Conservation (phyloP, 2,888 invertebrate species). For the Mimachlamys varia region DNA sequence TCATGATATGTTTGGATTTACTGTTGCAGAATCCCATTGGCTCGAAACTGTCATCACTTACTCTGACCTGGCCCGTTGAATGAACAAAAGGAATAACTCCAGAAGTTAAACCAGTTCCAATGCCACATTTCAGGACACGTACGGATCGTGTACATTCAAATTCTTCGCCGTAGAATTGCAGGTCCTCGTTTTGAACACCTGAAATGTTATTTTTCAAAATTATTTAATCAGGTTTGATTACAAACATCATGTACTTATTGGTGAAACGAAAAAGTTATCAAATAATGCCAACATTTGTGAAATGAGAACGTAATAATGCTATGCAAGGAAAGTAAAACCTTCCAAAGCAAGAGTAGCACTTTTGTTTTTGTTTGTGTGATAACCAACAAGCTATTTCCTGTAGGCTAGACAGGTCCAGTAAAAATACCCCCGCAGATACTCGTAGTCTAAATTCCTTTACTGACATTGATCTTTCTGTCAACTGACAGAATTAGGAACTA, state of each 20-base stretch:
- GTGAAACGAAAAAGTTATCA: not conserved
- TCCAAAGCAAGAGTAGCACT: too few species aligned
- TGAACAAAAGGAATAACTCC: not conserved
- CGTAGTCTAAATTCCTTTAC: too few species aligned
- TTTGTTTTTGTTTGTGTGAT: too few species aligned
- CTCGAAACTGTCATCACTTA: not conserved
- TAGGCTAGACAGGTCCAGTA: too few species aligned
- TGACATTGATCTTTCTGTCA: too few species aligned
- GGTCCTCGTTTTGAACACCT: not conserved
- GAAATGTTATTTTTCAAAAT: not conserved
- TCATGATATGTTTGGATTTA: not conserved
- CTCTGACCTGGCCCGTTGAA: not conserved
- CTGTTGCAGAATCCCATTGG: not conserved
- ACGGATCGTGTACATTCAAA: not conserved
- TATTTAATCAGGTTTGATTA: not conserved
- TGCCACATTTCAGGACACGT: not conserved
- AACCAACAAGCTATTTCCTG: too few species aligned
- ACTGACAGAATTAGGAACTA: too few species aligned
- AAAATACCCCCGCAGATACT: too few species aligned
- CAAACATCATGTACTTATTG: not conserved
- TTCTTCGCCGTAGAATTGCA: not conserved
- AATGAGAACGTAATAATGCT: too few species aligned
- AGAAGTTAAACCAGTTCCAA: not conserved
- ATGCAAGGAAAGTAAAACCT: too few species aligned
- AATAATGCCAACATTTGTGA: not conserved